A percentile compares a stretch with the other conserved stretches of the same genome.
These are phyloP conservation scores for Petrocephalus sullivani DNA, from an alignment of 2,797 vertebrate species.

Conservation along the genomic window DNA sequence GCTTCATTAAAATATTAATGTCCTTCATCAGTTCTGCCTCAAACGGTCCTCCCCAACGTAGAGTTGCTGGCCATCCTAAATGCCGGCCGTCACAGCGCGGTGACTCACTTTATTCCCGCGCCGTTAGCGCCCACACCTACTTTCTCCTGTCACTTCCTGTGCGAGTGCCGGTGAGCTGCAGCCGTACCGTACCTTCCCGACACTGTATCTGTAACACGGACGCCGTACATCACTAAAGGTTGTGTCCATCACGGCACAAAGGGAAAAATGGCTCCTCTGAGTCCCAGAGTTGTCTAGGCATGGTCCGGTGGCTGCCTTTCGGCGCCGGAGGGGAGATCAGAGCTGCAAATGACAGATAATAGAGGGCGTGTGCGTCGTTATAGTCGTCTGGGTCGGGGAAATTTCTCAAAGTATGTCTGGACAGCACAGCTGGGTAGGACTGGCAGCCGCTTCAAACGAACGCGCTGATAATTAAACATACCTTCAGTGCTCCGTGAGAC, in stretches of 20 bases:
- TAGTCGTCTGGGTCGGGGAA: not conserved
- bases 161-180: not conserved
- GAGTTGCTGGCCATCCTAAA: not conserved
- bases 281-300: not conserved
- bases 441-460: not conserved
- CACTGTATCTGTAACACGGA: not conserved
- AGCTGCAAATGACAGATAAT: not conserved
- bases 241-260: constrained; percentile 1
- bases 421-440: not conserved
- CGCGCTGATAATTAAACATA: not conserved
- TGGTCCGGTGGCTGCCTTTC: not conserved
- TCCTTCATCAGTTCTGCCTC: not conserved
- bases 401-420: not conserved
- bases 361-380: not conserved
- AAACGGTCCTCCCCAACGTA: not conserved
- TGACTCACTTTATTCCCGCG: not conserved
- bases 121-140: not conserved
- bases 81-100: not conserved
- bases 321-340: not conserved
- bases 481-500: not conserved
- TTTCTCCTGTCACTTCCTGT: not conserved
- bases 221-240: not conserved
- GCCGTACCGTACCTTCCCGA: not conserved
- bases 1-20: constrained; percentile 14
- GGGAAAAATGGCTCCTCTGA: not conserved